These are phyloP conservation scores for Euclidia mi DNA, from an alignment of 2,888 invertebrate genomes.

Conservation along the genomic window DNA sequence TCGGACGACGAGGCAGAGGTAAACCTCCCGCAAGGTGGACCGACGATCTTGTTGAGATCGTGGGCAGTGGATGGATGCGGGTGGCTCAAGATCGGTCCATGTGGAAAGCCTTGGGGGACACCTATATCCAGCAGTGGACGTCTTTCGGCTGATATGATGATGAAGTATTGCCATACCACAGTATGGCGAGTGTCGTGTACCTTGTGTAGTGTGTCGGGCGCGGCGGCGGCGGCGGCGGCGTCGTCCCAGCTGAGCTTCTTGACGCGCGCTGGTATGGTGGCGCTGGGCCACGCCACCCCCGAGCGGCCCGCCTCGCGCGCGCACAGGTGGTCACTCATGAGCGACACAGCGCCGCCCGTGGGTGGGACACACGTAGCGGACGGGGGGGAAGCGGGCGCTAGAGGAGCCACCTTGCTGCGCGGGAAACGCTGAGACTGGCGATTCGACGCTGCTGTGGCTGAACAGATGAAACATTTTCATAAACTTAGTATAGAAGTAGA, in stretches of 20 bases:
- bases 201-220: conserved; percentile 37
- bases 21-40: too few relatives aligned
- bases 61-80: too few relatives aligned
- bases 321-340: conserved; percentile 81
- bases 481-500: too few relatives aligned
- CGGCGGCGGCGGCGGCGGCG: conserved; percentile 58
- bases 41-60: too few relatives aligned
- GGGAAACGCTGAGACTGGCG: conserved; percentile 67
- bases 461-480: too few relatives aligned
- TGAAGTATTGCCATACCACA: too few relatives aligned
- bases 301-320: conserved; percentile 72
- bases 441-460: conserved; percentile 31
- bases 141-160: too few relatives aligned
- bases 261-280: conserved; percentile 92
- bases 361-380: too few relatives aligned
- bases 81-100: too few relatives aligned
- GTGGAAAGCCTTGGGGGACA: too few relatives aligned
- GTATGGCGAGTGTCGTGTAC: conserved; percentile 33
- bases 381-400: conserved; percentile 62
- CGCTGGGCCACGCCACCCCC: conserved; percentile 91
- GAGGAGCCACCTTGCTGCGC: conserved; percentile 76
- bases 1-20: too few relatives aligned
- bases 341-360: conserved; percentile 64
- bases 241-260: conserved; percentile 93
- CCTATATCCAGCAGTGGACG: too few relatives aligned